Base-by-base conservation (phyloP, 2,888 invertebrate species). In the Acleris laterana region DNA sequence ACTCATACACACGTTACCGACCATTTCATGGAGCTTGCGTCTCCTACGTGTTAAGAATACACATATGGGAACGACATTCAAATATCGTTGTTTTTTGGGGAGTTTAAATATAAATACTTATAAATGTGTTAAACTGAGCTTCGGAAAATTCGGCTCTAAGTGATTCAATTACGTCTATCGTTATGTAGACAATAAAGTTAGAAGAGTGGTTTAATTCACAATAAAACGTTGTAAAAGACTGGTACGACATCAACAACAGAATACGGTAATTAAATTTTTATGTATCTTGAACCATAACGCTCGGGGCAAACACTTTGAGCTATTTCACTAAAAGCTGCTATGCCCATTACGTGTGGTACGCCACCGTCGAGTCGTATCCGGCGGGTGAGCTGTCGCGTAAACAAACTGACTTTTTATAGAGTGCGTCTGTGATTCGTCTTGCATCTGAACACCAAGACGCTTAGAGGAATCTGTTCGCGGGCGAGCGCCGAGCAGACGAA, bases 361-460 rank as follows among this genome's bases (percentile, higher is more conserved):
- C 84, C 84, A 72, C 77, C 77, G 79, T 72, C 75, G 78, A 80
- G 80, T 83, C 86, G 83, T 83, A 89, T 90, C 88, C 90, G 76
- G 77, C 71, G 70, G 63, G 71, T 64, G 68, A 82, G 84, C 79
- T 74, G 74, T 76, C 78, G 72, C 80, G 83, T 91, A 90, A 90
- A 91, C 89, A 90, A 83, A 84, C 84, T 68, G 77, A 86, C 85
- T 90, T 90, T 90, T 91, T 90, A 90, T 90, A 90, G 89, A 86
- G 80, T 80, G 76, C 72, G 88, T 78, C 87, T 86, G 88, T 81
- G 76, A 77, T 85, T 81, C 84, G 83, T 88, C 88, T 87, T 82
- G 76, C 80, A 62, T 63, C 69, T 49, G 57, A 55, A 60, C 62
- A 42, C 42, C 52, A 28, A 20, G 19, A 52, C 57, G 48, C 60